phyloP scores from a whole-genome alignment of 2,113 vertebrate species.

The Baryphthengus martii region DNA sequence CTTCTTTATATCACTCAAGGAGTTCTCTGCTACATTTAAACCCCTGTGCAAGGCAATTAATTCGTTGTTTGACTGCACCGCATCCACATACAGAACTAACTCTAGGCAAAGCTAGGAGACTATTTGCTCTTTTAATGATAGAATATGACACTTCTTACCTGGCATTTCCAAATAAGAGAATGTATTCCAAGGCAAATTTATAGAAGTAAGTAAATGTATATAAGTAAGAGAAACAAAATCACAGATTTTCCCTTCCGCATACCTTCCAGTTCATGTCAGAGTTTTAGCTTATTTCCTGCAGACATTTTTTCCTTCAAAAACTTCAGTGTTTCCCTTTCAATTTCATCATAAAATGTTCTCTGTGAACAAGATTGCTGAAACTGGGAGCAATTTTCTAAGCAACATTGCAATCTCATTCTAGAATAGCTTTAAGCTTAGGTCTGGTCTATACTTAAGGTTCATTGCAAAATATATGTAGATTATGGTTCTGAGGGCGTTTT shows the following conservation, averaged over 20 bases:
- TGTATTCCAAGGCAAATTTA: not conserved
- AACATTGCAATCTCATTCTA: not conserved
- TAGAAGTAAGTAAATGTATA: not conserved
- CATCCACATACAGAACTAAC: not conserved
- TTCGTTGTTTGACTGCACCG: not conserved
- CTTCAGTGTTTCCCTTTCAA: not conserved
- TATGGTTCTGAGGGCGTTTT: not conserved
- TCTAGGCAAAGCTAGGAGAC: not conserved
- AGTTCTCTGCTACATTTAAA: not conserved
- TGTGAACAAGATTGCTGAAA: not conserved
- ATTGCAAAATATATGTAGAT: not conserved
- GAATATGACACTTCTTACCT: not conserved
- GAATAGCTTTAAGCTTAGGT: constrained; percentile 17
- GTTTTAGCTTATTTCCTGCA: not conserved
- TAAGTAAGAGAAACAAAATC: not conserved
- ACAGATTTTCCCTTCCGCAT: not conserved
- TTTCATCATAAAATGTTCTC: not conserved
- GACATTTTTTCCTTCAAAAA: not conserved
- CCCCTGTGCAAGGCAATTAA: not conserved
- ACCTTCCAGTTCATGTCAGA: not conserved
- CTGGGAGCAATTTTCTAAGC: constrained; percentile 1
- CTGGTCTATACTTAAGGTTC: constrained; percentile 29
- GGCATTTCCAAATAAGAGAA: not conserved
- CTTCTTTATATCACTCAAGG: not conserved
- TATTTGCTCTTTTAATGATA: not conserved